Base-by-base conservation (phyloP, 2,113 vertebrate genomes). In the Notothenia rossii region DNA sequence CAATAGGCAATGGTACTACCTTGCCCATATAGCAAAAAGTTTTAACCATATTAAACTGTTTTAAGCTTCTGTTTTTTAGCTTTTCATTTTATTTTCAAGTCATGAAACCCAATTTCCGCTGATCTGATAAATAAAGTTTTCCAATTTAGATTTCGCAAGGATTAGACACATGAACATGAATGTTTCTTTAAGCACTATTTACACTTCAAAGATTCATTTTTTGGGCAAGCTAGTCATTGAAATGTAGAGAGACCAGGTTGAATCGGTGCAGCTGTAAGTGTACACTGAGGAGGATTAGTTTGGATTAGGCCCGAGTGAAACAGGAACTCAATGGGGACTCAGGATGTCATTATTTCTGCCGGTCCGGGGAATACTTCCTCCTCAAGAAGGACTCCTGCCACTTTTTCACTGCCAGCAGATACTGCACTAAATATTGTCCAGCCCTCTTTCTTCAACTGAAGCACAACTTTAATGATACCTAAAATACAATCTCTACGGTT, bases 271-370 rank as follows among this genome's bases (percentile, higher is more conserved):
- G 65, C 79, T 75, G 68, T 46, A 54, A 68, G 61, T 66, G 70
- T 61, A 54, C 64, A 54, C 77, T 66, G 43, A 84, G 74, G 56
- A 84, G 88, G 88, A 90, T 91, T 91, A 87, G 81, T 87, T 51
- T 79, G 90, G 87, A 91, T 90, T 91, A 89, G 76, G 81, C 61
- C 20, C 7, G 63, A 72, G 56, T 60, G 75, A 82, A 81, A 81
- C 87, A 77, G 84, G 86, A 88, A 82, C 69, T 89, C 91, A 75
- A 83, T 56, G 55, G 89, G 89, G 75, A 83, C n/a, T 86, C 88
- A 81, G 84, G 87, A 91, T 82, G 89, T 86, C 76, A 86, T 86
- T 87, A 87, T 82, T 81, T 74, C 73, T 75, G 70, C 60, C 49
- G 70, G 56, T 77, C 68, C 71, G 43, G 77, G 88, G 84, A 82